These are phyloP conservation scores for Melanotaenia boesemani DNA, from an alignment of 2,797 vertebrate species.

Conservation along the genomic window DNA sequence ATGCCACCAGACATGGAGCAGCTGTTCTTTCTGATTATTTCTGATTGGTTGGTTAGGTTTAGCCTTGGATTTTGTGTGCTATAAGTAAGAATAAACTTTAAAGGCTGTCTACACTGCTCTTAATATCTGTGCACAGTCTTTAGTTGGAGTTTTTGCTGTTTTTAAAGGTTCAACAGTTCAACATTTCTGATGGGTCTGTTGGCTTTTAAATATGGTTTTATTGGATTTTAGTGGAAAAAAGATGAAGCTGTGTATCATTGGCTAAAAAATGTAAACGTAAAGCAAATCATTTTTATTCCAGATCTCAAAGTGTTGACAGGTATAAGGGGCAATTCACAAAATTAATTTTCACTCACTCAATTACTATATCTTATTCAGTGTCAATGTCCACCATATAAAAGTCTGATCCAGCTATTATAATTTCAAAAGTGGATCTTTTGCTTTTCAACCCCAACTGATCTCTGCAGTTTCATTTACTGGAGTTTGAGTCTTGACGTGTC, in stretches of 20 bases:
- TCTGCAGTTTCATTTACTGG: background rate
- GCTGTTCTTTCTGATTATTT: background rate
- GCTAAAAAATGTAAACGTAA: background rate
- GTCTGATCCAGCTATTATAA: background rate
- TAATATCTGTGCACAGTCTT: background rate
- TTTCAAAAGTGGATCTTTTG: background rate
- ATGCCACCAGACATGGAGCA: background rate
- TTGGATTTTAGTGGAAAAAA: background rate
- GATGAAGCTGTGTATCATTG: background rate
- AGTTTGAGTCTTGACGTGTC: background rate
- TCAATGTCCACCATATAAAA: background rate
- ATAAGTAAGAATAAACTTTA: constrained; percentile 4
- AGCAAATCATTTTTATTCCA: background rate
- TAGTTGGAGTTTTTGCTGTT: constrained; percentile 3
- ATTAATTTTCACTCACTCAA: background rate
- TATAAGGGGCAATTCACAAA: background rate
- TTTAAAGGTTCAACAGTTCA: constrained; percentile 1
- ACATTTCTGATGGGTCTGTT: background rate
- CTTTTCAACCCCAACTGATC: background rate
- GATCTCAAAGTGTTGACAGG: background rate
- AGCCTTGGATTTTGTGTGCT: background rate
- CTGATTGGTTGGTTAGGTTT: constrained; percentile 16
- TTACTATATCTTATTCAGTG: too few relatives aligned
- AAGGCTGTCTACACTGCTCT: constrained; percentile 3
- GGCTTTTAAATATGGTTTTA: background rate